These are phyloP conservation scores for Zapus hudsonius DNA, from an alignment of 2,113 vertebrate genomes.

Conservation along the genomic window DNA sequence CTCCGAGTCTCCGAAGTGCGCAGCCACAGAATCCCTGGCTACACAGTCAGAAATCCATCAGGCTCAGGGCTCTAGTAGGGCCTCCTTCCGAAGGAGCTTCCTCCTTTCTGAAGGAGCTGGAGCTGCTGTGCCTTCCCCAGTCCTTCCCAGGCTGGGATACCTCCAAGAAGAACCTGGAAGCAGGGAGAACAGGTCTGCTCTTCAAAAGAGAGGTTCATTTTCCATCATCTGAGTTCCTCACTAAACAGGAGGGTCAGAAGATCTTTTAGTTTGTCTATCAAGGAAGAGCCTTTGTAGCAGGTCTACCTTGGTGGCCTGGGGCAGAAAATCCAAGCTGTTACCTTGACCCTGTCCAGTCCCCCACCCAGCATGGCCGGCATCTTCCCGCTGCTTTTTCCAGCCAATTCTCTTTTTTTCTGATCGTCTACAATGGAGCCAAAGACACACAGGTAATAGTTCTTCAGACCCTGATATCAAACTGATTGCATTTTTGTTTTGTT, in stretches of 20 bases:
- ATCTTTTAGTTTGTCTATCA: constrained; percentile 36
- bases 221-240: not conserved
- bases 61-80: not conserved
- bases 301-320: not conserved
- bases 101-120: not conserved
- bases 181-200: not conserved
- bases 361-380: not conserved
- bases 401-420: not conserved
- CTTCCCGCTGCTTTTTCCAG: not conserved
- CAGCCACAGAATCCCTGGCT: constrained; percentile 51
- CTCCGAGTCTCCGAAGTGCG: constrained; percentile 72
- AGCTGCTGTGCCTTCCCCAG: not conserved
- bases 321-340: not conserved
- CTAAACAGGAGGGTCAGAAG: not conserved
- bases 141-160: not conserved
- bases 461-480: constrained; percentile 23
- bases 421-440: constrained; percentile 29
- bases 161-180: not conserved
- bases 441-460: not conserved
- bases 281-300: constrained; percentile 25
- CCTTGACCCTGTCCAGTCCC: not conserved
- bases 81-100: not conserved
- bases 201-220: not conserved
- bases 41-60: constrained; percentile 27
- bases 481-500: not conserved